A percentile compares a stretch with the other conserved stretches of the same genome.
Conservation (phyloP, 1,140 invertebrate species). For the Heliconius hewitsoni region DNA sequence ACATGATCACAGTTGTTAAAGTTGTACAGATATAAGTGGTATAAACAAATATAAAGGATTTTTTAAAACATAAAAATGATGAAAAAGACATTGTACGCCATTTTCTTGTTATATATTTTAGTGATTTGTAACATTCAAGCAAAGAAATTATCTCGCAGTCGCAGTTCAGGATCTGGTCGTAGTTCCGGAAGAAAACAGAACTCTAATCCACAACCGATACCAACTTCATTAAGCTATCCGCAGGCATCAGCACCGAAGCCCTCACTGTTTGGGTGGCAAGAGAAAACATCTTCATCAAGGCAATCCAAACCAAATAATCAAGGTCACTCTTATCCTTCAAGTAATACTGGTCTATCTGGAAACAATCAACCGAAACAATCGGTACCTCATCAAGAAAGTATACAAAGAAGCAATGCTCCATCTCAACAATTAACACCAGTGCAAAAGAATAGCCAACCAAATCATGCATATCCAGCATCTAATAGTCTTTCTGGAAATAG, state of each 20-base stretch:
- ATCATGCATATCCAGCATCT: slow-evolving; percentile 61
- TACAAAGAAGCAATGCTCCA: slow-evolving; percentile 59
- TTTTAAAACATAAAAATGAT: slow-evolving; percentile 38
- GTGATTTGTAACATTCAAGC: slow-evolving; percentile 50
- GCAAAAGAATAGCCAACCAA: slow-evolving; percentile 45
- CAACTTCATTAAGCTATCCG: slow-evolving; percentile 67
- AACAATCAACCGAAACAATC: slow-evolving; percentile 55
- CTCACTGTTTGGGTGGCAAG: slow-evolving; percentile 72
- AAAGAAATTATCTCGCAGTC: slow-evolving; percentile 62
- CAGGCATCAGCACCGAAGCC: slow-evolving; percentile 67
- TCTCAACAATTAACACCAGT: slow-evolving; percentile 42
- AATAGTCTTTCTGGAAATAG: slow-evolving; percentile 55
- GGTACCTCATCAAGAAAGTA: slow-evolving; percentile 52
- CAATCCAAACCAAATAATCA: slow-evolving; percentile 53
- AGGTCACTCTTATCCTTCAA: slow-evolving; percentile 72
- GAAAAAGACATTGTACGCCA: slow-evolving; percentile 47
- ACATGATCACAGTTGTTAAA: slow-evolving; percentile 30
- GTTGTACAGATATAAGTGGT: background rate
- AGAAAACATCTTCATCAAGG: slow-evolving; percentile 46
- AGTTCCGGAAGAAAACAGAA: slow-evolving; percentile 59
- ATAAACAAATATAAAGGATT: background rate
- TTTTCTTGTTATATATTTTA: slow-evolving; percentile 44
- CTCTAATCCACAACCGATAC: slow-evolving; percentile 61
- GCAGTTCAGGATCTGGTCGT: slow-evolving; percentile 60
- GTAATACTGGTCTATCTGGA: slow-evolving; percentile 68